Conservation (phyloP, 2,113 vertebrate species). For the Rhea americana region DNA sequence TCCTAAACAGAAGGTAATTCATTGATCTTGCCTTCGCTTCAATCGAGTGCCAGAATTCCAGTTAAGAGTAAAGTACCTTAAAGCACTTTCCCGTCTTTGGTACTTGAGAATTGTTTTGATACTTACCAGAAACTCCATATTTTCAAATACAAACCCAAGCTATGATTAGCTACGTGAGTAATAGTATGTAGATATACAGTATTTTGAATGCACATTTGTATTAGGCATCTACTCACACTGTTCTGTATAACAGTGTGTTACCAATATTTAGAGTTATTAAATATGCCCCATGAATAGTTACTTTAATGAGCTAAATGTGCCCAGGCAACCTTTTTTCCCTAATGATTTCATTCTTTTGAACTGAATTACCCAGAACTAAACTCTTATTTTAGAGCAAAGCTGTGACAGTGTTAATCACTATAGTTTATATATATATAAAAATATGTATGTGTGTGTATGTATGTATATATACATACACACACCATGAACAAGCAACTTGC, state of each 20-base stretch:
- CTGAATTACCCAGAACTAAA: neutral
- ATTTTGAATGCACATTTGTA: slow-evolving; percentile 34
- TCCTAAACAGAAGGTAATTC: neutral
- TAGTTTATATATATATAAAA: neutral
- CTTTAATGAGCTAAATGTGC: neutral
- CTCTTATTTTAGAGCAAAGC: neutral
- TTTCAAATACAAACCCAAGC: slow-evolving; percentile 48
- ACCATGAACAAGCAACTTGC: neutral
- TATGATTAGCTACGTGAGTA: slow-evolving; percentile 40
- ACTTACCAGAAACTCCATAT: slow-evolving; percentile 40
- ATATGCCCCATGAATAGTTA: neutral
- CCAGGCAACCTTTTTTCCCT: neutral
- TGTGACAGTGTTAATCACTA: slow-evolving; percentile 9
- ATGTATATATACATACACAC: neutral
- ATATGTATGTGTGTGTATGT: no score
- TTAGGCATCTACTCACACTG: neutral
- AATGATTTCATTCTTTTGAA: neutral
- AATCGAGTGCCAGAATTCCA: neutral
- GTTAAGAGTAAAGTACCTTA: neutral
- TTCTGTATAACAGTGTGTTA: neutral
- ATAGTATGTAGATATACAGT: slow-evolving; percentile 41
- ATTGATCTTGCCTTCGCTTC: neutral
- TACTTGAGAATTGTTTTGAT: slow-evolving; percentile 61
- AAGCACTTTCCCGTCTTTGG: neutral
- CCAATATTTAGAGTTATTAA: neutral